A percentile compares a stretch with the other conserved stretches of the same genome.
phyloP scores from a whole-genome alignment of 1,140 invertebrate species.

The Anastrepha ludens region DNA sequence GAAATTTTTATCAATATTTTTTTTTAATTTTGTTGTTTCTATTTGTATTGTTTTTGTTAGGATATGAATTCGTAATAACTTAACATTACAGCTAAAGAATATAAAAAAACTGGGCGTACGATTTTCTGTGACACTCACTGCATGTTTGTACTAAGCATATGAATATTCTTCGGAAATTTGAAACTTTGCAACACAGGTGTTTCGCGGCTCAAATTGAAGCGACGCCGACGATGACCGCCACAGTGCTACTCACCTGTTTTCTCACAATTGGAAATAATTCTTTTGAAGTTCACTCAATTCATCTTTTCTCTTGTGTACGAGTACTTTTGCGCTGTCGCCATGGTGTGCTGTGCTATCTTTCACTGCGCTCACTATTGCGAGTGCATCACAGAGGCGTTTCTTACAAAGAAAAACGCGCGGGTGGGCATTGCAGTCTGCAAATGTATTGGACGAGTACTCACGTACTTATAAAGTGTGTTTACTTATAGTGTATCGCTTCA shows the following conservation, averaged over 20 bases:
- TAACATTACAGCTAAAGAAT: no score
- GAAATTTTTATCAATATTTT: no score
- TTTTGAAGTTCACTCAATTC: background rate
- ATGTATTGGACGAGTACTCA: background rate
- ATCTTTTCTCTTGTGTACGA: background rate
- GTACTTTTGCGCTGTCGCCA: background rate
- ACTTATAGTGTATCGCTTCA: background rate
- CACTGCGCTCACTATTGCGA: background rate
- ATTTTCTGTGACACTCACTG: no score
- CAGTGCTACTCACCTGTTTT: background rate
- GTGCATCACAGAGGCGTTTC: background rate
- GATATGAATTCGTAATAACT: no score
- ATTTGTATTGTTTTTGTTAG: no score
- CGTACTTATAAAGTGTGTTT: background rate
- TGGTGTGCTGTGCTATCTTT: background rate
- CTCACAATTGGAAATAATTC: slow-evolving; percentile 29
- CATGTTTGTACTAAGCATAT: background rate
- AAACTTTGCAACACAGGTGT: background rate
- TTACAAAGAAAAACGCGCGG: slow-evolving; percentile 39
- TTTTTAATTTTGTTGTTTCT: no score
- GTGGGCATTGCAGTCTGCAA: slow-evolving; percentile 22
- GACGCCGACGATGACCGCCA: background rate
- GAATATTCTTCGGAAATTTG: background rate
- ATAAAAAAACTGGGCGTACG: no score
- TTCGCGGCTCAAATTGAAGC: background rate